Percentiles rank a stretch among this genome's conserved stretches.
Conservation (phyloP, 2,797 vertebrate species). For the Mallotus villosus region DNA sequence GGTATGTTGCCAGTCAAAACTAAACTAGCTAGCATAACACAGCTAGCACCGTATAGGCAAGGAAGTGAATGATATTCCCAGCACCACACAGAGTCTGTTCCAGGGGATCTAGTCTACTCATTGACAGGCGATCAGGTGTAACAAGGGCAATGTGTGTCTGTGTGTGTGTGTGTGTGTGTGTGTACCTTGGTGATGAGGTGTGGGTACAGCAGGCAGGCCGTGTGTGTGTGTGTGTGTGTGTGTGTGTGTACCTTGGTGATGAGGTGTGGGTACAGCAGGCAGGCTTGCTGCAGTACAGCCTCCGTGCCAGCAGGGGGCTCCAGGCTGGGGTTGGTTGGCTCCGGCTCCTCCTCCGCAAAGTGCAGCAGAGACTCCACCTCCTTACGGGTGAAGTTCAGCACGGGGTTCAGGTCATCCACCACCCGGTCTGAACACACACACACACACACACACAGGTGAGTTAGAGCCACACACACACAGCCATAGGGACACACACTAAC, state of each 20-base stretch:
- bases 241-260: conserved; percentile 89
- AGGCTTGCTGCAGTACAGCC: conserved; percentile 83
- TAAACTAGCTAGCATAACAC: too few species aligned
- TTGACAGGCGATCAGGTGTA: too few species aligned
- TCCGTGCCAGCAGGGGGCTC: conserved; percentile 75
- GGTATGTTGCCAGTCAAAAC: too few species aligned
- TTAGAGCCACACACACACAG: not conserved
- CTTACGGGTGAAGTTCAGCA: conserved; percentile 94
- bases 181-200: conserved; percentile 95
- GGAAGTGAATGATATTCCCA: too few species aligned
- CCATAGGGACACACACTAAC: not conserved
- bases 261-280: conserved; percentile 87
- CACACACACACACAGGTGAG: not conserved
- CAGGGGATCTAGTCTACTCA: too few species aligned
- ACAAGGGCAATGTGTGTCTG: too few species aligned
- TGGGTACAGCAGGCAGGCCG: conserved; percentile 89
- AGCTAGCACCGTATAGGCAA: too few species aligned
- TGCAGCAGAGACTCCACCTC: conserved; percentile 98
- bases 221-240: too few species aligned
- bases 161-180: conserved; percentile 4
- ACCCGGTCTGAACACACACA: conserved; percentile 85
- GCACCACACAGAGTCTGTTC: too few species aligned
- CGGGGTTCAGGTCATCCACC: conserved; percentile 96
- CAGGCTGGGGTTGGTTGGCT: conserved; percentile 66
- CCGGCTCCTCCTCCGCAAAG: conserved; percentile 94